These are phyloP conservation scores for Melanostoma mellinum DNA, from an alignment of 2,888 invertebrate species.

Conservation along the genomic window DNA sequence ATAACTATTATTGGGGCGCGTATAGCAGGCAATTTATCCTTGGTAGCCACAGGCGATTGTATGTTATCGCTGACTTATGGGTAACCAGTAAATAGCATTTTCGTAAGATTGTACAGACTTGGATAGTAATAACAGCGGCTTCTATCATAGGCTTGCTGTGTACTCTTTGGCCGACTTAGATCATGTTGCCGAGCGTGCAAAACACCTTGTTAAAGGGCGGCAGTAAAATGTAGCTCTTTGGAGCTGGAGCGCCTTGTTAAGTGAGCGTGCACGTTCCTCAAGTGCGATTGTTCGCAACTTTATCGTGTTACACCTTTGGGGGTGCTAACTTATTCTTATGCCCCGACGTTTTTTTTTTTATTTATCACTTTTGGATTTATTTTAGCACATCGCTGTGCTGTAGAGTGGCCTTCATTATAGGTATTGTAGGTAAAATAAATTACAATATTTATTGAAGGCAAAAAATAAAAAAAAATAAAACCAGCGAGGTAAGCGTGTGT, in stretches of 20 bases:
- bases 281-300: conserved; percentile 47
- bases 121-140: conserved; percentile 17
- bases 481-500: conserved; percentile 1
- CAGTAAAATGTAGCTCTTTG: conserved; percentile 17
- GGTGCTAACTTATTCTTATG: conserved; percentile 28
- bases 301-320: conserved; percentile 60
- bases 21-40: conserved; percentile 19
- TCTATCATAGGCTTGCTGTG: conserved; percentile 21
- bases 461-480: neutral
- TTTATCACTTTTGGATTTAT: conserved; percentile 3
- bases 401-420: conserved; percentile 26
- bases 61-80: conserved; percentile 47
- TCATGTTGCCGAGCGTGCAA: conserved; percentile 43
- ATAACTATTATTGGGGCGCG: conserved; percentile 19
- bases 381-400: conserved; percentile 10
- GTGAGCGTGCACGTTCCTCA: conserved; percentile 28
- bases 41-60: conserved; percentile 28
- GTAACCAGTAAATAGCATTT: conserved; percentile 37
- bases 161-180: conserved; percentile 31
- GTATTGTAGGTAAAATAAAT: conserved; percentile 7
- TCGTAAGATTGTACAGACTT: conserved; percentile 41
- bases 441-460: conserved; percentile 1
- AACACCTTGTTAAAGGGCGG: conserved; percentile 43
- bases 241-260: conserved; percentile 21
- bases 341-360: neutral